A percentile compares a stretch with the other conserved stretches of the same genome.
Conservation (phyloP, 2,888 invertebrate genomes). For the Scelioninae gen. 1 region DNA sequence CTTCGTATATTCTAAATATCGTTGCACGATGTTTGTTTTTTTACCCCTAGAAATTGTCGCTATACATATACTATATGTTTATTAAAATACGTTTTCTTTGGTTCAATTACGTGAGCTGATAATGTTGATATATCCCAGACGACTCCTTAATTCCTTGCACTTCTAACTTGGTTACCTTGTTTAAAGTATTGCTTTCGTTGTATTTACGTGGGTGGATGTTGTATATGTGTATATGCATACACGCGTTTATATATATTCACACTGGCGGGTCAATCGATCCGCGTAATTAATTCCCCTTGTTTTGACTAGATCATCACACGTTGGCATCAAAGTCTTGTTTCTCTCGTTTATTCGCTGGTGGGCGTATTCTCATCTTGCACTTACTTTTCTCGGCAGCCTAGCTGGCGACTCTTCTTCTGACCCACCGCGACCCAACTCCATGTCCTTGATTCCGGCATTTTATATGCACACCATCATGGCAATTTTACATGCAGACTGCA, state of each 20-base stretch:
- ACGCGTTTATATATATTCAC: conserved; percentile 46
- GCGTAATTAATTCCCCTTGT: conserved; percentile 44
- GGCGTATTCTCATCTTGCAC: conserved; percentile 59
- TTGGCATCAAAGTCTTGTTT: conserved; percentile 72
- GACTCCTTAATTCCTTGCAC: conserved; percentile 39
- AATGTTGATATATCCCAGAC: conserved; percentile 63
- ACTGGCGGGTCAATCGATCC: conserved; percentile 44
- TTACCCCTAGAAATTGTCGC: conserved; percentile 53
- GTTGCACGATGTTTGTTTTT: conserved; percentile 74
- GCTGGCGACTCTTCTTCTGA: conserved; percentile 43
- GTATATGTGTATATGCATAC: conserved; percentile 40
- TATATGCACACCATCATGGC: conserved; percentile 22
- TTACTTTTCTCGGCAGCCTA: conserved; percentile 50
- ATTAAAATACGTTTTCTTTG: conserved; percentile 68
- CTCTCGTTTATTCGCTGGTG: conserved; percentile 62
- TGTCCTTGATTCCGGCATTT: conserved; percentile 37
- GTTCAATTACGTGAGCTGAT: conserved; percentile 64
- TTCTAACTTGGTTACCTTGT: conserved; percentile 80
- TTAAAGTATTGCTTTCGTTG: conserved; percentile 84
- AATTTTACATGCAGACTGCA: conserved; percentile 31
- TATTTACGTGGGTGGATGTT: conserved; percentile 82
- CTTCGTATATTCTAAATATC: conserved; percentile 73
- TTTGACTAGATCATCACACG: conserved; percentile 63
- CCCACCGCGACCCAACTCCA: conserved; percentile 43
- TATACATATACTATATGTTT: conserved; percentile 60